A percentile compares a stretch with the other conserved stretches of the same genome.
Evolutionary conservation across 2,797 vertebrate species (phyloP).

Genomic region (Tolypeutes matacus): DNA sequence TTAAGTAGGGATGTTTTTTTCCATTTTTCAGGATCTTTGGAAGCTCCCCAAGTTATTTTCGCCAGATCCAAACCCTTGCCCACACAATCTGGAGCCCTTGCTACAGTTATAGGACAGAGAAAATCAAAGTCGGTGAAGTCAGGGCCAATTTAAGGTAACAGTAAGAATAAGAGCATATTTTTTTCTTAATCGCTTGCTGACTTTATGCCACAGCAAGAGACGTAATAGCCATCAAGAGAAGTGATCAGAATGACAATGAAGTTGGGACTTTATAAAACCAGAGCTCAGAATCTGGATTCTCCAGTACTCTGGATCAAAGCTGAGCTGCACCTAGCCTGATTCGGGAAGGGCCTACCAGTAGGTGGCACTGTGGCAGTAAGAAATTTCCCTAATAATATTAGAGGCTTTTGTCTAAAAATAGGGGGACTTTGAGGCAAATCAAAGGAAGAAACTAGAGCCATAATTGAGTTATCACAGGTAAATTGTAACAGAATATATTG

Average conservation of each 20-base stretch:
- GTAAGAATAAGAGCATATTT: conserved; percentile 71
- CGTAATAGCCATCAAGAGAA: conserved; percentile 44
- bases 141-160: conserved; percentile 86
- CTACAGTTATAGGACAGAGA: conserved; percentile 83
- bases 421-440: conserved; percentile 33
- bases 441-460: conserved; percentile 52
- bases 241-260: conserved; percentile 54
- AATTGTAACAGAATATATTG: conserved; percentile 19
- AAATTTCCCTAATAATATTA: conserved; percentile 34
- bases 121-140: conserved; percentile 83
- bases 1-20: conserved; percentile 78
- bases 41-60: conserved; percentile 85
- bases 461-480: conserved; percentile 49
- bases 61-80: conserved; percentile 85
- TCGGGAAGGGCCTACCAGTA: conserved; percentile 53
- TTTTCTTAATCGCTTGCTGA: conserved; percentile 64
- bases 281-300: background rate
- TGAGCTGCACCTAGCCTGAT: conserved; percentile 2
- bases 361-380: conserved; percentile 74
- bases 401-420: conserved; percentile 70
- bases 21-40: conserved; percentile 85
- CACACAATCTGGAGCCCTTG: conserved; percentile 80
- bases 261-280: conserved; percentile 57
- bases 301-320: conserved; percentile 32
- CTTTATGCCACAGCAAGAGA: conserved; percentile 56